Base-by-base conservation (phyloP, 2,797 vertebrate species). In the Clamator glandarius region DNA sequence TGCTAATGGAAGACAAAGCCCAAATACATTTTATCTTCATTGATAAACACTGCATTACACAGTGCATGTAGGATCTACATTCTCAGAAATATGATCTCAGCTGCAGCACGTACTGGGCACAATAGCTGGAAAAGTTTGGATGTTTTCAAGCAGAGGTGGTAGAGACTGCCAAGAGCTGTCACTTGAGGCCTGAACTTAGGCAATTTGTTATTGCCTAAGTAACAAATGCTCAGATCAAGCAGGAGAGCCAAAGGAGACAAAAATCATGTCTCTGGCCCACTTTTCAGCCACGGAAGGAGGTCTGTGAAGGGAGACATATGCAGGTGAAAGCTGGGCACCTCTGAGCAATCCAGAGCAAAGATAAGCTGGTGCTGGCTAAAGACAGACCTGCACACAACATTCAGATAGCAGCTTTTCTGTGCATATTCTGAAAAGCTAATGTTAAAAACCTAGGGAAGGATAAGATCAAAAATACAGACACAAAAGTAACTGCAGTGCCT, bases 1-100 rank as follows among this genome's bases (percentile, higher is more conserved):
- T 25, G 61, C 61, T 90, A 92, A 85, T 35, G 79, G 84, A 86
- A 90, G 84, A 90, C 64, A 93, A 93, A 93, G 63, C 25, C 66
- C 54, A 66, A 91, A 58, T 62, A 33, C 2, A 31, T 73, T 84
- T 94, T 90, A 84, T 92, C 90, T 90, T 41, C 80, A 46, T 59
- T 8, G 64, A 86, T 76, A 84, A 89, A 78, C 29, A n/a, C 2
- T 87, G 64, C 70, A n/a, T 76, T 79, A 50, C 63, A 54, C 24
- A 42, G 77, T 25, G 13, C 41, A 46, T 8, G 44, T 24, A 87
- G 58, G 68, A 84, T 58, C 70, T 14, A 70, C 26, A 48, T 82
- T 64, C 80, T 67, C 61, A 87, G 86, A 94, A 93, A 77, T 7
- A 46, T 2, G 14, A 63, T 90, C 64, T 73, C 89, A 57, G 88